Base-by-base conservation (phyloP, 2,797 vertebrate genomes). In the Enteromius trimaculatus region DNA sequence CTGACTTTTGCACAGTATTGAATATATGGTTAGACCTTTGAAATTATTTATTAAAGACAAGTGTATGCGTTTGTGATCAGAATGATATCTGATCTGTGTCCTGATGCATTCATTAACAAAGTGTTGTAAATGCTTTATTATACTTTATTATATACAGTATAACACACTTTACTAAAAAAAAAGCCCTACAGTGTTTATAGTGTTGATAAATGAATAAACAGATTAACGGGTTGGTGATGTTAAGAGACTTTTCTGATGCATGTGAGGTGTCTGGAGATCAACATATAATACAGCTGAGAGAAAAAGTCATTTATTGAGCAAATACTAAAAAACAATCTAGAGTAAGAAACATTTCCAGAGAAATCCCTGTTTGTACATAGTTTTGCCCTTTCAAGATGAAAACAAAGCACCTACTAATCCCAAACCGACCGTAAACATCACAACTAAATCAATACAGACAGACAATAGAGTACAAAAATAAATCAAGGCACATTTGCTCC, bases 401-500 rank as follows among this genome's bases (percentile, higher is more conserved):
- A 34, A 65, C 6, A 66, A 65, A 5, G 14, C 8, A 51, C 21
- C 17, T 26, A 34, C 29, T 79, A 21, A 68, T 60, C n/a, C 58
- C 44, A 77, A 53, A 68, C 31, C 26, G 29, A 21, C 75, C 6
- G 42, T 64, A 34, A 47, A 34, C 42, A 11, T 6, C 26, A 51
- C 77, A 34, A 66, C 14, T 39, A 31, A 58, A 58, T 53, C 34
- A 66, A 47, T 37, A 82, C 62, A 75, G 68, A 68, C 71, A 49
- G 29, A 34, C 62, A 58, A 6, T 55, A 47, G 37, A 53, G 37
- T 19, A 68, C 17, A 37, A 79, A 84, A 76, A 78, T 53, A 82
- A 77, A 85, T 19, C 29, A 87, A 76, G 84, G 81, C 86, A 87
- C 68, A 69, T 42, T 26, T n/a, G 47, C 74, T 68, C 26, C 75